A percentile compares a stretch with the other conserved stretches of the same genome.
Evolutionary conservation across 1,140 invertebrate genomes (phyloP).

Genomic region (Odontomachus brunneus): DNA sequence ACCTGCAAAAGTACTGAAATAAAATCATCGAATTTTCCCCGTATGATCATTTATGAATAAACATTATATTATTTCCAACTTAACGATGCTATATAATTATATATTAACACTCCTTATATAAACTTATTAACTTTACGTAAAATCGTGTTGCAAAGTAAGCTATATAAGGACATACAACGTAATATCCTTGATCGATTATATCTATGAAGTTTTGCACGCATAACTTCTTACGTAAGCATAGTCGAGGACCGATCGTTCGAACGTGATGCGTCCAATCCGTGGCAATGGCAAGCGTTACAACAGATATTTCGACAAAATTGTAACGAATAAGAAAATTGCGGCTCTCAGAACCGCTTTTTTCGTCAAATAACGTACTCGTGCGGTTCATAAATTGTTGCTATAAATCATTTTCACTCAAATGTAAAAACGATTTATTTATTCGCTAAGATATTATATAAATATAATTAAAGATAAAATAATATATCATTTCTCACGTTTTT

Average conservation of each 20-base stretch:
- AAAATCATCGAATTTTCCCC: too few relatives aligned
- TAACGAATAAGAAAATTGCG: neutral
- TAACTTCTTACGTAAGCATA: neutral
- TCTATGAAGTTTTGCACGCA: neutral
- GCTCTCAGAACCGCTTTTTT: constrained; percentile 5
- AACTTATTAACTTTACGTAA: too few relatives aligned
- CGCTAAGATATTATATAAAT: too few relatives aligned
- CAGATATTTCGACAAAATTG: constrained; percentile 6
- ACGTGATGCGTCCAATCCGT: neutral
- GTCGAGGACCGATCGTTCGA: constrained; percentile 14
- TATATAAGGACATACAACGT: neutral
- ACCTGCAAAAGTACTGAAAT: too few relatives aligned
- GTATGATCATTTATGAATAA: too few relatives aligned
- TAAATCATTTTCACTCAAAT: constrained; percentile 33
- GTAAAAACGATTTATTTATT: constrained; percentile 20
- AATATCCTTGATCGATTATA: constrained; percentile 14
- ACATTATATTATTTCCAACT: too few relatives aligned
- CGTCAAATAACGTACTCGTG: neutral
- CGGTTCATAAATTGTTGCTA: constrained; percentile 2
- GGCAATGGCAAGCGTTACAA: neutral
- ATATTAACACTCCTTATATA: too few relatives aligned
- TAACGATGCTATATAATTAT: too few relatives aligned
- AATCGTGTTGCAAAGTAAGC: neutral
- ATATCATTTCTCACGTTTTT: constrained; percentile 2
- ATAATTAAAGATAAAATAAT: neutral